phyloP scores from a whole-genome alignment of 2,113 vertebrate species.

The Chionomys nivalis region DNA sequence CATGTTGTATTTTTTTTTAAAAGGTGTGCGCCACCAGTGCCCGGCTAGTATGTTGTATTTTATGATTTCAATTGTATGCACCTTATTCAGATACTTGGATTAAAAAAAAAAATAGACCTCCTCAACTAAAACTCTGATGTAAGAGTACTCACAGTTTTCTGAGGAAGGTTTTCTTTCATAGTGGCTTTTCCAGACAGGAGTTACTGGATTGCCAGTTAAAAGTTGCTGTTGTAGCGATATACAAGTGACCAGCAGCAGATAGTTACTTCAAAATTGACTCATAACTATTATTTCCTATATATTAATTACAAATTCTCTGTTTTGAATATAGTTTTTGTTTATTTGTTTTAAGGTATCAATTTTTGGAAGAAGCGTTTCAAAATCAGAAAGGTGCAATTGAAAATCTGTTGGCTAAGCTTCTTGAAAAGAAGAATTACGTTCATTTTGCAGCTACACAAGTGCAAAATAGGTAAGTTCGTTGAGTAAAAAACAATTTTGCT shows the following conservation, averaged over 20 bases:
- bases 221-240: not conserved
- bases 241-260: not conserved
- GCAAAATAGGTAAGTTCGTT: constrained; percentile 93
- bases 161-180: not conserved
- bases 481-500: constrained; percentile 45
- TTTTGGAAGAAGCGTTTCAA: constrained; percentile 98
- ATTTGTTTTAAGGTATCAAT: constrained; percentile 92
- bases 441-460: constrained; percentile 97
- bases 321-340: constrained; percentile 81
- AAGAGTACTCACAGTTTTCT: not conserved
- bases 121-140: not conserved
- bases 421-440: constrained; percentile 98
- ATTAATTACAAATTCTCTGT: constrained; percentile 35
- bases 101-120: not conserved
- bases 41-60: not conserved
- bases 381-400: constrained; percentile 98
- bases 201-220: not conserved
- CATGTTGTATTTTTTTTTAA: too few species aligned
- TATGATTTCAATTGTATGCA: constrained; percentile 25
- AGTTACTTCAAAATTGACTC: constrained; percentile 22
- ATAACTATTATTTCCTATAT: not conserved
- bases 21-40: too few species aligned
- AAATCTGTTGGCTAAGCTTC: constrained; percentile 94
- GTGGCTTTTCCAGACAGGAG: not conserved
- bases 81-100: not conserved